A percentile compares a stretch with the other conserved stretches of the same genome.
Evolutionary conservation across 2,888 invertebrate species (phyloP).

Genomic region (Drosophila anomalata): DNA sequence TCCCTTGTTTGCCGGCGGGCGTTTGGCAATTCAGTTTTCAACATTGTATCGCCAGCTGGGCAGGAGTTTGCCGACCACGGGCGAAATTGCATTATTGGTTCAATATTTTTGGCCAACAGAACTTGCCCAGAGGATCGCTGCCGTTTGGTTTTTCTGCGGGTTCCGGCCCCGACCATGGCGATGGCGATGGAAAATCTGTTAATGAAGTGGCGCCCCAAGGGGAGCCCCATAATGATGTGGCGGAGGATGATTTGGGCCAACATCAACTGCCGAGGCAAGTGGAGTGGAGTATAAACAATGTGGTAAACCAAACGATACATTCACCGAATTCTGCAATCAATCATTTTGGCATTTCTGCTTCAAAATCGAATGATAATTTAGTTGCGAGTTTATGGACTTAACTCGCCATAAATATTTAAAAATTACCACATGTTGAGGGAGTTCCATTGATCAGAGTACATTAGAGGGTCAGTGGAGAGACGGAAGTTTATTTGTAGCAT

Average conservation of each 20-base stretch:
- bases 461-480: slow-evolving; percentile 23
- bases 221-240: slow-evolving; percentile 36
- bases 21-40: neutral
- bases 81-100: slow-evolving; percentile 41
- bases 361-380: slow-evolving; percentile 2
- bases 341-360: neutral
- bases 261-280: slow-evolving; percentile 1
- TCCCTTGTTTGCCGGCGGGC: slow-evolving; percentile 13
- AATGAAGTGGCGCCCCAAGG: slow-evolving; percentile 52
- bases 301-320: slow-evolving; percentile 3
- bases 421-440: neutral
- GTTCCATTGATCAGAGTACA: slow-evolving; percentile 1
- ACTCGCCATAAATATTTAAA: neutral
- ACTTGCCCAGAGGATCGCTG: slow-evolving; percentile 5
- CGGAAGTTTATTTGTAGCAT: slow-evolving; percentile 40
- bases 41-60: slow-evolving; percentile 17
- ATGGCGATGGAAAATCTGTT: slow-evolving; percentile 26
- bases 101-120: slow-evolving; percentile 50
- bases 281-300: slow-evolving; percentile 8
- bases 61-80: slow-evolving; percentile 15
- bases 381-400: neutral
- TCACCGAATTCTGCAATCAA: neutral
- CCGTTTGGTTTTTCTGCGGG: slow-evolving; percentile 40
- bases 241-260: slow-evolving; percentile 4
- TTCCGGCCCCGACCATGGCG: neutral